Evolutionary conservation across 2,888 invertebrate species (phyloP).

Genomic region (Arctia plantaginis): DNA sequence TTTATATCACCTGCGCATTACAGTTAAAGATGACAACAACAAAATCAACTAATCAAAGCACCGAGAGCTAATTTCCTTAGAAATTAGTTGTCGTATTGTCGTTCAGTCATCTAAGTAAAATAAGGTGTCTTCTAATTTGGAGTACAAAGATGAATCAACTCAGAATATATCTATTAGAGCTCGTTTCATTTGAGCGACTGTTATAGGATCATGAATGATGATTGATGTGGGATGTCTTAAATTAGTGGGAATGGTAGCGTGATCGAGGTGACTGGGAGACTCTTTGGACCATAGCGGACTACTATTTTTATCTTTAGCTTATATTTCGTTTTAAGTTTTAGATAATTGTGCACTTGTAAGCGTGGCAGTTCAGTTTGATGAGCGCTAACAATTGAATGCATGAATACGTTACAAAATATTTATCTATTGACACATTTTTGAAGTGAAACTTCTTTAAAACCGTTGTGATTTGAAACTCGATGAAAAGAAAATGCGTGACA

Average conservation of each 20-base stretch:
- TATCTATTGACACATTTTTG: too few species aligned
- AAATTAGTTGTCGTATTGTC: too few species aligned
- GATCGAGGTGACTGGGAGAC: not conserved
- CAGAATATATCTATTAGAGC: not conserved
- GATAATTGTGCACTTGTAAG: not conserved
- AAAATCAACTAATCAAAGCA: not conserved
- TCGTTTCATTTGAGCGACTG: constrained; percentile 1
- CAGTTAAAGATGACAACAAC: too few species aligned
- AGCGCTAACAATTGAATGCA: not conserved
- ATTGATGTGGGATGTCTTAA: not conserved
- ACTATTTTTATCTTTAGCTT: not conserved
- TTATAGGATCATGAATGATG: constrained; percentile 3
- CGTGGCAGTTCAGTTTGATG: not conserved
- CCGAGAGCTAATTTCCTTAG: not conserved
- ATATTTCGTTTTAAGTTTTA: not conserved
- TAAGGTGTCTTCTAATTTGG: not conserved
- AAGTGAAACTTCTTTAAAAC: too few species aligned
- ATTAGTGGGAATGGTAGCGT: constrained; percentile 1
- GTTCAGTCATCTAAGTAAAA: not conserved
- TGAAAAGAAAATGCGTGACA: too few species aligned
- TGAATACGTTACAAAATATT: not conserved
- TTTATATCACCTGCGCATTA: too few species aligned
- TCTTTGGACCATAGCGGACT: not conserved
- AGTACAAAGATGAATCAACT: not conserved
- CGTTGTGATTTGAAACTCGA: too few species aligned